Evolutionary conservation across 2,888 invertebrate species (phyloP).

Genomic region (Tenodera sinensis): DNA sequence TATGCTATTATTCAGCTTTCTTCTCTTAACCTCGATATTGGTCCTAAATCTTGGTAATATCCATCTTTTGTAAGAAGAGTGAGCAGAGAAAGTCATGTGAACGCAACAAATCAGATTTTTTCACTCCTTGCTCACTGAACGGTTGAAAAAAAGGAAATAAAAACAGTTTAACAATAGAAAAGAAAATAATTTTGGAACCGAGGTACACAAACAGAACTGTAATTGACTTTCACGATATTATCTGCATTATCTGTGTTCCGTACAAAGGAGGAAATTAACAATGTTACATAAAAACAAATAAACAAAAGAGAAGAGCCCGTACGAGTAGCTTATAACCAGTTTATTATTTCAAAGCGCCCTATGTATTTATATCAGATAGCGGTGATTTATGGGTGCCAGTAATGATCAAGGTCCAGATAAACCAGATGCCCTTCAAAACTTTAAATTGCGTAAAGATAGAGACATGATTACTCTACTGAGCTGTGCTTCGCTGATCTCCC

Average conservation of each 20-base stretch:
- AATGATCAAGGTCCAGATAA: not conserved
- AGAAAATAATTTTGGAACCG: too few relatives aligned
- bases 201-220: not conserved
- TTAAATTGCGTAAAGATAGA: not conserved
- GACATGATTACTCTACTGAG: not conserved
- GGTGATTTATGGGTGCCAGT: not conserved
- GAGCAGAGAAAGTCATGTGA: too few relatives aligned
- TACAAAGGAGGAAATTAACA: not conserved
- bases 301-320: not conserved
- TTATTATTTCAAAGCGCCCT: not conserved
- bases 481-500: not conserved
- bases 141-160: too few relatives aligned
- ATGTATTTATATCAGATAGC: not conserved
- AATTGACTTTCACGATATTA: not conserved
- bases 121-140: too few relatives aligned
- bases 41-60: too few relatives aligned
- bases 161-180: too few relatives aligned
- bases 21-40: too few relatives aligned
- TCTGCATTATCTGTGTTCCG: not conserved
- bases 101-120: too few relatives aligned
- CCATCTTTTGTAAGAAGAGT: too few relatives aligned
- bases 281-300: not conserved
- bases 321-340: not conserved
- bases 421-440: not conserved
- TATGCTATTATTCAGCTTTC: too few relatives aligned